Evolutionary conservation across 2,888 invertebrate genomes (phyloP).

Genomic region (Heliconius ismenius): DNA sequence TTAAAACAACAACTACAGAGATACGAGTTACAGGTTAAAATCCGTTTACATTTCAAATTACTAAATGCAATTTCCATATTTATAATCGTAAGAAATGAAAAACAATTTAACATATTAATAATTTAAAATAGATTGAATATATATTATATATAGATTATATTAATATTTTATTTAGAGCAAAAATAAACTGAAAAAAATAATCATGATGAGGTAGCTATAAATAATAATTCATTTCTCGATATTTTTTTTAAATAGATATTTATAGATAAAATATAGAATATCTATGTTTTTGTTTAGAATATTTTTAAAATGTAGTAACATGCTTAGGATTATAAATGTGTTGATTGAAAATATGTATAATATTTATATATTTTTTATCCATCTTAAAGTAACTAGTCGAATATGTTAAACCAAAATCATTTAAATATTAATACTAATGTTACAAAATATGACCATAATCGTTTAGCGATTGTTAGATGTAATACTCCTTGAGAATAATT

Average conservation of each 20-base stretch:
- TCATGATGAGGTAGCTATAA: neutral
- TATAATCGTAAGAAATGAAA: neutral
- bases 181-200: neutral
- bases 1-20: too few relatives aligned
- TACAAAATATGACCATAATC: neutral
- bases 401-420: slow-evolving; percentile 2
- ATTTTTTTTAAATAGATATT: neutral
- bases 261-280: too few relatives aligned
- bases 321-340: neutral
- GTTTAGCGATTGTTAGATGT: neutral
- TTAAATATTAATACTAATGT: neutral
- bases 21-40: too few relatives aligned
- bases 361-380: neutral
- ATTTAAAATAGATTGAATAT: neutral
- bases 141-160: neutral
- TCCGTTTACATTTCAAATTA: too few relatives aligned
- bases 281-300: too few relatives aligned
- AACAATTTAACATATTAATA: neutral
- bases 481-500: too few relatives aligned
- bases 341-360: neutral
- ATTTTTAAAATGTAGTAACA: neutral
- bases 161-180: too few relatives aligned
- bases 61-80: neutral
- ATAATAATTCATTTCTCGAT: slow-evolving; percentile 2
- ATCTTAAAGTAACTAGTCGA: neutral